These are phyloP conservation scores for Pseudomyrmex cubaensis DNA, from an alignment of 1,140 invertebrate species.

Conservation along the genomic window DNA sequence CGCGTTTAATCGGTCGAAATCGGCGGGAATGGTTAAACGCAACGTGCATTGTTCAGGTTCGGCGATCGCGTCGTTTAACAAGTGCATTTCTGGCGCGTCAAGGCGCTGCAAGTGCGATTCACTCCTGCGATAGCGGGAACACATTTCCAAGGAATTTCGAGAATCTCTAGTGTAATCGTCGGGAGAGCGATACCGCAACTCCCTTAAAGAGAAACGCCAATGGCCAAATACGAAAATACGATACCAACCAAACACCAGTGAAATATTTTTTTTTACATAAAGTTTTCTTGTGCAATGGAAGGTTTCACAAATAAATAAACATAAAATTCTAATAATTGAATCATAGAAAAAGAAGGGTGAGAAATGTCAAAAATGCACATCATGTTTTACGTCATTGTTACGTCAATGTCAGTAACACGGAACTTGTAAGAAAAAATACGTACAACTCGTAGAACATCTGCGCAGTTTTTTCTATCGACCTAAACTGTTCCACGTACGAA, in stretches of 20 bases:
- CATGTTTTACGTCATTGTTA: no score
- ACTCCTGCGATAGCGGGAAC: not conserved
- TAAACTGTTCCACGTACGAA: not conserved
- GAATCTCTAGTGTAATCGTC: constrained; percentile 8
- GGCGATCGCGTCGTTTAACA: constrained; percentile 28
- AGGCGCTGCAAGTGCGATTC: not conserved
- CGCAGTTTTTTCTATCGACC: not conserved
- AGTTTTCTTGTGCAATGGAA: no score
- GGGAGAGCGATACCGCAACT: not conserved
- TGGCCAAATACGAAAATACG: not conserved
- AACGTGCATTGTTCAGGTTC: not conserved
- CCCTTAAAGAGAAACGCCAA: not conserved
- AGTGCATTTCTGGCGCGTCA: constrained; percentile 41
- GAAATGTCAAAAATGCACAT: no score
- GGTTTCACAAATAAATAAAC: no score
- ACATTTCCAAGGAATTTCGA: constrained; percentile 27
- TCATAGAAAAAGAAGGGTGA: no score
- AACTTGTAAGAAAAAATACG: no score
- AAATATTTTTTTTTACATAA: not conserved
- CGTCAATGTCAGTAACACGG: no score
- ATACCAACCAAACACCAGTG: not conserved
- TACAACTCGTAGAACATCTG: not conserved
- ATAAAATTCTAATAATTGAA: no score
- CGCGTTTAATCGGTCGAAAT: constrained; percentile 14
- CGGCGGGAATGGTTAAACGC: not conserved